phyloP scores from a whole-genome alignment of 2,888 invertebrate species.

The Serripes groenlandicus region DNA sequence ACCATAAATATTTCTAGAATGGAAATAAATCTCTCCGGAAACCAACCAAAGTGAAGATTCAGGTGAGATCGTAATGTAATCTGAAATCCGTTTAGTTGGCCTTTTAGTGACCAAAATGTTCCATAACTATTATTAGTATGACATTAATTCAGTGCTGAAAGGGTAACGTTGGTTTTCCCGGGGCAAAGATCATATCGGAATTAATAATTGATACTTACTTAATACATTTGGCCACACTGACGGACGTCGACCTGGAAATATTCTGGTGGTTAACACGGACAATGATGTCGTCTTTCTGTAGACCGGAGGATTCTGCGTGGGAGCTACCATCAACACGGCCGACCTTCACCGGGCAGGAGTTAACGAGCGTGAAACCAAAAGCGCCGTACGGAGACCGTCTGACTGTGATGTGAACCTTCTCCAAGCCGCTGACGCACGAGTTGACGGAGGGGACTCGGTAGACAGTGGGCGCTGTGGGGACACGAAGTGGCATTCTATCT shows the following conservation, averaged over 20 bases:
- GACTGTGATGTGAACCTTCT: slow-evolving; percentile 65
- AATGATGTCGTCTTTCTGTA: slow-evolving; percentile 80
- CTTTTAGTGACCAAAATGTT: too few species aligned
- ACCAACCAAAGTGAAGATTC: too few species aligned
- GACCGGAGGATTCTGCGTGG: slow-evolving; percentile 78
- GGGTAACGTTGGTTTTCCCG: too few species aligned
- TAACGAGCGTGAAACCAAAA: slow-evolving; percentile 84
- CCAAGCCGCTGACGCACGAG: slow-evolving; percentile 45
- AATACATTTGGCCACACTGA: slow-evolving; percentile 83
- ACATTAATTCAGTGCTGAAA: too few species aligned
- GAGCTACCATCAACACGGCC: slow-evolving; percentile 82
- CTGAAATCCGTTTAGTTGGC: too few species aligned
- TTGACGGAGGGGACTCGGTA: slow-evolving; percentile 54
- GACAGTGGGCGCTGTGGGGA: not conserved
- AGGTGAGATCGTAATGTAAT: too few species aligned
- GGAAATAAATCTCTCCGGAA: too few species aligned
- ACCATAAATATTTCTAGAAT: too few species aligned
- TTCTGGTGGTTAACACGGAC: slow-evolving; percentile 83
- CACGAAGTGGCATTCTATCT: slow-evolving; percentile 46
- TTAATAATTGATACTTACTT: too few species aligned
- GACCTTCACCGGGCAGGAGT: slow-evolving; percentile 82
- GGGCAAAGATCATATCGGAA: too few species aligned
- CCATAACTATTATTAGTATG: too few species aligned
- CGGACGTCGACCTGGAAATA: slow-evolving; percentile 82
- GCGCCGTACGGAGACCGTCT: slow-evolving; percentile 75